These are phyloP conservation scores for Itoplectis maculator DNA, from an alignment of 2,888 invertebrate genomes.

Conservation along the genomic window DNA sequence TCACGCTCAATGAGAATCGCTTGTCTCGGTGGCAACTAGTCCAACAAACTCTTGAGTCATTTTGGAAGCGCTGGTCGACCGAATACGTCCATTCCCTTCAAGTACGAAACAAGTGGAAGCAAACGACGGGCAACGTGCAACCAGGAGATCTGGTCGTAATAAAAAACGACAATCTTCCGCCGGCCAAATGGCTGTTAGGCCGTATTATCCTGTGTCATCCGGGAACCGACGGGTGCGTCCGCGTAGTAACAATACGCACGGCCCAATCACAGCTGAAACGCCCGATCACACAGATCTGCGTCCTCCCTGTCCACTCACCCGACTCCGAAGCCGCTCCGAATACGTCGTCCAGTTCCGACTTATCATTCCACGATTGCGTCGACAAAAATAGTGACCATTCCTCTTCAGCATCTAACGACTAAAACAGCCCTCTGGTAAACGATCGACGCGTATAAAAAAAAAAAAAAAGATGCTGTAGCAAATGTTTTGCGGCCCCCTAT, in stretches of 20 bases:
- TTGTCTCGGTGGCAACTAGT: conserved; percentile 28
- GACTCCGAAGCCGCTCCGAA: not conserved
- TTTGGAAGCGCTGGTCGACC: conserved; percentile 33
- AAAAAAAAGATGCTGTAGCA: no score
- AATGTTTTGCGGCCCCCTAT: no score
- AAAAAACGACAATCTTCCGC: conserved; percentile 8
- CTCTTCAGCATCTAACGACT: conserved; percentile 4
- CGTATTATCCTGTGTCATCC: conserved; percentile 36
- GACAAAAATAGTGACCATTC: conserved; percentile 1
- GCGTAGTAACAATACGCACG: conserved; percentile 4
- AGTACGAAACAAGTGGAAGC: conserved; percentile 19
- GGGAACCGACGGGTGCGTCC: conserved; percentile 11
- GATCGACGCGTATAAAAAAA: not conserved
- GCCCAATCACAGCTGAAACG: conserved; percentile 26
- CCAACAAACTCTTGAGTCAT: conserved; percentile 14
- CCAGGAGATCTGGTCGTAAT: conserved; percentile 23
- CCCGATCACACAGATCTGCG: conserved; percentile 13
- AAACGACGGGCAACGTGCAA: not conserved
- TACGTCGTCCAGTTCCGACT: no score
- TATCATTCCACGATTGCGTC: conserved; percentile 15
- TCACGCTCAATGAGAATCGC: not conserved
- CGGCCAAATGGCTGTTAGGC: conserved; percentile 24
- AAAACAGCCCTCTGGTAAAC: conserved; percentile 19
- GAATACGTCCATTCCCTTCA: conserved; percentile 32
- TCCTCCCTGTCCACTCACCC: not conserved